Conservation (phyloP, 1,140 invertebrate genomes). For the Pygmarrhopalites habei region DNA sequence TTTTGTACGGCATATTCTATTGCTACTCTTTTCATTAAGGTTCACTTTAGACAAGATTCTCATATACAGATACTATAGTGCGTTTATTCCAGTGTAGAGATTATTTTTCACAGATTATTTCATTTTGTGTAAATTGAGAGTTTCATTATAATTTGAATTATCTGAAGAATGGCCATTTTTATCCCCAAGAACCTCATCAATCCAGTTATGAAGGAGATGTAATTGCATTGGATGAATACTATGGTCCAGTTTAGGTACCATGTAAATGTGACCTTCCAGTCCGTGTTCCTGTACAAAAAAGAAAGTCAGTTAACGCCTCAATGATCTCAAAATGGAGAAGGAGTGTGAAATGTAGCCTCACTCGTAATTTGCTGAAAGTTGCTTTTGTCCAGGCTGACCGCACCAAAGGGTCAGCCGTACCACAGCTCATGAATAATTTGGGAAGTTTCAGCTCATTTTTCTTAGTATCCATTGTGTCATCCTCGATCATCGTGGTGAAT, state of each 20-base stretch:
- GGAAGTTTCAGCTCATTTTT: conserved; percentile 24
- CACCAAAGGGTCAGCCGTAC: conserved; percentile 49
- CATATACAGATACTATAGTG: too few relatives aligned
- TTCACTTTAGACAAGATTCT: too few relatives aligned
- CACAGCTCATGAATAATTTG: conserved; percentile 45
- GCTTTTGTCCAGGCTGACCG: conserved; percentile 50
- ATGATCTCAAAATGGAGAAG: background rate
- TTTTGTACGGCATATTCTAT: background rate
- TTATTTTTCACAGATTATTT: too few relatives aligned
- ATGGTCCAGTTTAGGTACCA: conserved; percentile 49
- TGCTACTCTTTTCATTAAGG: background rate
- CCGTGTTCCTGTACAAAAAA: conserved; percentile 44
- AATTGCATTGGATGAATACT: conserved; percentile 50
- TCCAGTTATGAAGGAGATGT: conserved; percentile 49
- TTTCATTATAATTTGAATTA: too few relatives aligned
- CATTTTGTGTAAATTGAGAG: too few relatives aligned
- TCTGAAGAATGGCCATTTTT: too few relatives aligned
- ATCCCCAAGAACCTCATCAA: conserved; percentile 39
- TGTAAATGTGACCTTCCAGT: conserved; percentile 48
- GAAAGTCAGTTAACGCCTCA: background rate
- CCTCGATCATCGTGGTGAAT: too few relatives aligned
- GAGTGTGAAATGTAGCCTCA: background rate
- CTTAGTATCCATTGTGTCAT: too few relatives aligned
- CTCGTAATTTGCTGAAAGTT: conserved; percentile 44
- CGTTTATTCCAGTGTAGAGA: too few relatives aligned